Conservation (phyloP, 2,797 vertebrate genomes). For the Sebastolobus alascanus region DNA sequence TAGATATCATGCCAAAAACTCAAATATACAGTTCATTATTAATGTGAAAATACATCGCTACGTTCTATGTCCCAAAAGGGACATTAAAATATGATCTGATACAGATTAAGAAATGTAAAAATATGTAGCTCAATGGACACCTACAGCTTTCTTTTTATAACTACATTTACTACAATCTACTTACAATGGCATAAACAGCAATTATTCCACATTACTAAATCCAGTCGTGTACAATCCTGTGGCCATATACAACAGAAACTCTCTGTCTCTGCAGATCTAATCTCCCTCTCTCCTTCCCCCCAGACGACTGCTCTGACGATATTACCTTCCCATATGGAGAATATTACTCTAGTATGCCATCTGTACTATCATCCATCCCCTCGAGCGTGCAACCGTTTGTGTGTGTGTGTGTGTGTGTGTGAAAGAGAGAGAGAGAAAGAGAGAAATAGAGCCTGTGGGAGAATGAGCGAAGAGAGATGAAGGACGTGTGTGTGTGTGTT, state of each 20-base stretch:
- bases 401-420: constrained; percentile 39
- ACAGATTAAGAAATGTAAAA: neutral
- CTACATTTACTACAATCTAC: neutral
- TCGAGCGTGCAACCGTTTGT: constrained; percentile 55
- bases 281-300: constrained; percentile 58
- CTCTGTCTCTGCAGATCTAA: constrained; percentile 55
- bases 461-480: constrained; percentile 52
- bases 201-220: constrained; percentile 23
- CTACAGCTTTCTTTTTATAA: neutral
- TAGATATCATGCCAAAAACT: neutral
- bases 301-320: constrained; percentile 70
- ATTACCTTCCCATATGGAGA: constrained; percentile 81
- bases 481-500: constrained; percentile 42
- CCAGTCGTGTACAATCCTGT: constrained; percentile 20
- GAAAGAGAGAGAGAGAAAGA: neutral
- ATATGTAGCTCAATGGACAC: constrained; percentile 3
- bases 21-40: neutral
- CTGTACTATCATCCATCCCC: constrained; percentile 80
- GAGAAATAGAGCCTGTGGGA: constrained; percentile 56
- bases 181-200: constrained; percentile 1
- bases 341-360: constrained; percentile 80
- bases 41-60: neutral
- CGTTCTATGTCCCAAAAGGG: neutral
- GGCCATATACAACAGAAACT: constrained; percentile 29
- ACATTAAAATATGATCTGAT: neutral